Evolutionary conservation across 2,888 invertebrate species (phyloP).

Genomic region (Camponotus fellah): DNA sequence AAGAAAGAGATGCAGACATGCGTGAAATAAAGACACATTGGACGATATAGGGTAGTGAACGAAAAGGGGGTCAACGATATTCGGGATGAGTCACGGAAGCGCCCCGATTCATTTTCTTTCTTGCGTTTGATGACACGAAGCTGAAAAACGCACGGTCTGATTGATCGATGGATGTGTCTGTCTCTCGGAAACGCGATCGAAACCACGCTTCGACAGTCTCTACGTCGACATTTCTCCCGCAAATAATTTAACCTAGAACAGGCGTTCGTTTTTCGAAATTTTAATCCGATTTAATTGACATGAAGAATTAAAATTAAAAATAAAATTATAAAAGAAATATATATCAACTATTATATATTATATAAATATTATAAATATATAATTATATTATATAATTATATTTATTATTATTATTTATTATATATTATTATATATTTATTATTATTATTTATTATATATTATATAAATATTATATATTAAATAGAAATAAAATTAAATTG

Average conservation of each 20-base stretch:
- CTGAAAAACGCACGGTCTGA: constrained; percentile 46
- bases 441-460: too few species aligned
- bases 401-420: too few species aligned
- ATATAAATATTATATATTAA: too few species aligned
- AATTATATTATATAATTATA: too few species aligned
- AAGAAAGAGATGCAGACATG: not conserved
- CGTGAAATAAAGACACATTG: not conserved
- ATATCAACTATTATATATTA: too few species aligned
- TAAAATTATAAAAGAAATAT: too few species aligned
- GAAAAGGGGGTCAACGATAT: constrained; percentile 63
- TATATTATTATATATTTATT: too few species aligned
- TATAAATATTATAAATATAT: too few species aligned
- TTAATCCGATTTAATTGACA: not conserved
- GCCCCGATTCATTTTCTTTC: constrained; percentile 19
- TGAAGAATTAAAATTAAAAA: too few species aligned
- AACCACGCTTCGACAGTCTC: not conserved
- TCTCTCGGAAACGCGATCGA: not conserved
- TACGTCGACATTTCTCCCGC: not conserved
- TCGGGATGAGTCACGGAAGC: constrained; percentile 60
- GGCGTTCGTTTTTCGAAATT: not conserved
- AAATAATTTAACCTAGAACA: too few species aligned
- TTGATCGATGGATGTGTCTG: too few species aligned
- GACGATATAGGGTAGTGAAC: constrained; percentile 44
- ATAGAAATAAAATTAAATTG: too few species aligned
- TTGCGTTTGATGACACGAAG: constrained; percentile 57